Conservation (phyloP, 2,113 vertebrate genomes). For the Ctenodactylus gundi region DNA sequence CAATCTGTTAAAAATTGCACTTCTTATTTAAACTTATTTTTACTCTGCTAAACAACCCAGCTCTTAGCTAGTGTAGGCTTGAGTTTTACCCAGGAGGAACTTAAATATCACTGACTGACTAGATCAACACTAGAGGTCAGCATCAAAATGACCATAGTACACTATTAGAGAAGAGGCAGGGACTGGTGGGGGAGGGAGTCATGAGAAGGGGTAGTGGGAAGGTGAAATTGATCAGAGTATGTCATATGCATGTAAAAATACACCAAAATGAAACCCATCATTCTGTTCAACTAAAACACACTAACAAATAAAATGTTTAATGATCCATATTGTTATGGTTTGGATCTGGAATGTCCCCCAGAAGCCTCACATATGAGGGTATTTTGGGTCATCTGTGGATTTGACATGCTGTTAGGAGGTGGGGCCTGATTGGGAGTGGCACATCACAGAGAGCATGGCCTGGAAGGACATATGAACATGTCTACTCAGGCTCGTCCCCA, state of each 20-base stretch:
- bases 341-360: no score
- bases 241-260: neutral
- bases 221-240: neutral
- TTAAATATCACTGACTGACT: neutral
- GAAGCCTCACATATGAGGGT: no score
- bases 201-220: neutral
- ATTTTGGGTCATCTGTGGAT: no score
- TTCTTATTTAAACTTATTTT: slow-evolving; percentile 42
- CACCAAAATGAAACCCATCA: neutral
- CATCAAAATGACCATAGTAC: neutral
- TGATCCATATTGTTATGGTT: neutral
- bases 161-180: neutral
- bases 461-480: no score
- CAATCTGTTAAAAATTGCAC: neutral
- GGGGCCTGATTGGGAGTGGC: no score
- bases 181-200: no score
- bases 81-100: neutral
- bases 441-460: no score
- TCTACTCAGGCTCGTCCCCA: no score
- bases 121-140: neutral
- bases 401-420: no score
- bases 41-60: neutral
- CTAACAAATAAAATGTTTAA: neutral
- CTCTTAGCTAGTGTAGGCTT: neutral
- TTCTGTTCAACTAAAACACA: neutral